Base-by-base conservation (phyloP, 2,888 invertebrate species). In the Plagiodera versicolora region DNA sequence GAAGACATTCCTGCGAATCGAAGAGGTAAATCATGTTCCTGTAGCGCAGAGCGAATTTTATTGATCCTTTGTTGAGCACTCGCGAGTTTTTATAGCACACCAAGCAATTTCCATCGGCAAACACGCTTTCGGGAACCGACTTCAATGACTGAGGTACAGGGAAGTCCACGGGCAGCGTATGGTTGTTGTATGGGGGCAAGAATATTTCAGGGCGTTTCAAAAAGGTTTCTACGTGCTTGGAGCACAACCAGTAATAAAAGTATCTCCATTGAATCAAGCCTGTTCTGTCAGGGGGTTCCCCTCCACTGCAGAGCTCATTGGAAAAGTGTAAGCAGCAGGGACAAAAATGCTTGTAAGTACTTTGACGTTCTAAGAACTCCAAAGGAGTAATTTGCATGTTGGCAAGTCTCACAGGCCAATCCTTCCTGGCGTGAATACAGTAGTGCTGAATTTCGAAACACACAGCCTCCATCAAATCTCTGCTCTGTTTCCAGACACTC, bases 161-260 rank as follows among this genome's bases (percentile, higher is more conserved):
- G 20, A 85, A 73, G 72, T 84, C 69, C 9, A 67, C 77, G 0
- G 87, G 87, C 28, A 86, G 74, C 0, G 63, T 30, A 62, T 64
- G 62, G 0, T 64, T 66, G 44, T 76, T 77, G 48, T 72, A 71
- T 0, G 81, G 79, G 0, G 79, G 75, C 16, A 86, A 74, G 72
- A 80, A 83, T 14, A 60, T 61, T 5, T 77, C 70, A 0, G 87
- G 85, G 64, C 79, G 63, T 24, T 76, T 71, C 17, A 83, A 64
- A 62, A 87, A 86, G 32, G 74, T 68, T 30, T 80, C 71, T 11
- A 83, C 74, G 68, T 89, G 89, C 18, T 81, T 75, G 0, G 74
- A 54, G 68, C 89, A 89, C 48, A 87, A 71, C 87, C 87, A 89
- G 70, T 87, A 89, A 74, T 83, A 86, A 51, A 77, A 71, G 28